These are phyloP conservation scores for Argyra leucocephala DNA, from an alignment of 2,888 invertebrate species.

Conservation along the genomic window DNA sequence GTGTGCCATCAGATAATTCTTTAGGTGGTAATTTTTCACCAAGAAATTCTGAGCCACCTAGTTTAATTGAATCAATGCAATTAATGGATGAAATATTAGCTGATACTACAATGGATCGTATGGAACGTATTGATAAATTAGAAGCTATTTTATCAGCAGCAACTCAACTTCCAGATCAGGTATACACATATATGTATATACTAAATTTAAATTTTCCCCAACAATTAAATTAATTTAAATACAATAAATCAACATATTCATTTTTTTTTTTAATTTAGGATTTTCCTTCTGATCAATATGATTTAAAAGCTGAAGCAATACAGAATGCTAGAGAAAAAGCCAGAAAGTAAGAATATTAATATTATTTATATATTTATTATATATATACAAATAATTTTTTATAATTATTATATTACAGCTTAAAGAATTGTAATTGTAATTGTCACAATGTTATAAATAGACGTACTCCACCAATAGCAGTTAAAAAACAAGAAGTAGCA, in stretches of 20 bases:
- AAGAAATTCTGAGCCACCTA: conserved; percentile 67
- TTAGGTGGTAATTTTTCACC: conserved; percentile 59
- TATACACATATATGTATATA: too few relatives aligned
- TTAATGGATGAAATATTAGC: conserved; percentile 76
- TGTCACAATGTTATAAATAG: conserved; percentile 21
- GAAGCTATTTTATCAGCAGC: conserved; percentile 78
- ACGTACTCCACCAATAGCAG: conserved; percentile 28
- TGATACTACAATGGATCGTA: conserved; percentile 71
- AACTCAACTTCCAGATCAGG: conserved; percentile 56
- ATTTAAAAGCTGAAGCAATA: conserved; percentile 37
- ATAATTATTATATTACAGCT: conserved; percentile 25
- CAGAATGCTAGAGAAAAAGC: conserved; percentile 41
- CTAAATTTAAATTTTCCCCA: background rate
- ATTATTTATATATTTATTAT: too few relatives aligned
- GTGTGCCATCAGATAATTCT: conserved; percentile 64
- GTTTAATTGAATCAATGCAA: conserved; percentile 81
- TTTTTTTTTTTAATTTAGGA: conserved; percentile 32
- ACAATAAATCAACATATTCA: background rate
- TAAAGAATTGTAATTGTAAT: conserved; percentile 39
- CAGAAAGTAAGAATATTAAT: conserved; percentile 33
- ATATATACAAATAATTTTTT: too few relatives aligned
- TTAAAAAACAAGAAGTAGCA: conserved; percentile 51
- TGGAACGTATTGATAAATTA: conserved; percentile 76
- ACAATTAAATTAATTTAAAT: conserved; percentile 10
- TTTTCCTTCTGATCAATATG: conserved; percentile 39